Conservation (phyloP, 2,888 invertebrate genomes). For the Andricus curvator region DNA sequence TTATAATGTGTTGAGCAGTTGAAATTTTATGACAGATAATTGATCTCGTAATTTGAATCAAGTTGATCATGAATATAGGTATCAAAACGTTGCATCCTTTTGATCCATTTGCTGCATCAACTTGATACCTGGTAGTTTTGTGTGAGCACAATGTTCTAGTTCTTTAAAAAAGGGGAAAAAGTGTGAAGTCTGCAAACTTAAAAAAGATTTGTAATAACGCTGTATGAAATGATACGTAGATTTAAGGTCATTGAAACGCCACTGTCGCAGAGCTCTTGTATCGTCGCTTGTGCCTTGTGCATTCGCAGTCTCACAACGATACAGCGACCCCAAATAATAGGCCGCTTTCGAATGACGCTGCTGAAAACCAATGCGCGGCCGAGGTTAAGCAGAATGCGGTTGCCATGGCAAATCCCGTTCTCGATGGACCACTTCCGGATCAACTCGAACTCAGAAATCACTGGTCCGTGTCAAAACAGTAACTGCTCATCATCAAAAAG, state of each 20-base stretch:
- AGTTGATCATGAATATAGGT: too few relatives aligned
- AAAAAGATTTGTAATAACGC: neutral
- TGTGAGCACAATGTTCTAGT: too few relatives aligned
- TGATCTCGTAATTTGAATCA: too few relatives aligned
- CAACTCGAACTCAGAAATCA: conserved; percentile 29
- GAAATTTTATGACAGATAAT: too few relatives aligned
- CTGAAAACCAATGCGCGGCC: conserved; percentile 11
- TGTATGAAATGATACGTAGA: neutral
- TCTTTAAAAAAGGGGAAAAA: too few relatives aligned
- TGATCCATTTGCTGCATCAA: too few relatives aligned
- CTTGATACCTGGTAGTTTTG: too few relatives aligned
- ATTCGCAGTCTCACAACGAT: conserved; percentile 16
- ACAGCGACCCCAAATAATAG: conserved; percentile 29
- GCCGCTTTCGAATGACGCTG: conserved; percentile 19
- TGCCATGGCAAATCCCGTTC: conserved; percentile 36
- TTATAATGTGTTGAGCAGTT: too few relatives aligned
- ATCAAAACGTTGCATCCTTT: too few relatives aligned
- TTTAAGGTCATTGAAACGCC: neutral
- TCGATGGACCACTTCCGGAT: conserved; percentile 40
- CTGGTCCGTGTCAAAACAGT: conserved; percentile 18
- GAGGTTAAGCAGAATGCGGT: conserved; percentile 38
- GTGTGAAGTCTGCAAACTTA: too few relatives aligned
- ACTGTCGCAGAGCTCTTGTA: conserved; percentile 19
- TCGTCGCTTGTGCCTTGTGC: conserved; percentile 5
- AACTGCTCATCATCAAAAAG: neutral